Conservation (phyloP, 2,113 vertebrate species). For the Halichoeres trimaculatus region DNA sequence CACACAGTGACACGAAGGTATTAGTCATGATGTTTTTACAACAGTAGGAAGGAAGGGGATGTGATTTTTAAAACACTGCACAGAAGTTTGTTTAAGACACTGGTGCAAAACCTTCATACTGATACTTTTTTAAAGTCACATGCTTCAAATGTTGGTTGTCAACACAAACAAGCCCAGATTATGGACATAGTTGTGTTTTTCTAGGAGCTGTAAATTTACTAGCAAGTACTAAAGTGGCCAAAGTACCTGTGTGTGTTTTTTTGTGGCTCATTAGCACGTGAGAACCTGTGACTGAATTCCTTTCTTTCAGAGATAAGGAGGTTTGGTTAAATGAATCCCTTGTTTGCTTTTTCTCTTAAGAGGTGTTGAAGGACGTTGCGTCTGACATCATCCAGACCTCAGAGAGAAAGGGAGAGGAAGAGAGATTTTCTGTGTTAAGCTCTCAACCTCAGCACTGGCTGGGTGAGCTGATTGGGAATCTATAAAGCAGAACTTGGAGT, state of each 20-base stretch:
- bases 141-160: no score
- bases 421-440: neutral
- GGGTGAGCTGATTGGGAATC: neutral
- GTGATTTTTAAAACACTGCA: constrained; percentile 6
- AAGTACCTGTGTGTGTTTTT: constrained; percentile 11
- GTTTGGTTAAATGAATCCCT: constrained; percentile 23
- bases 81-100: neutral
- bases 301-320: constrained; percentile 20
- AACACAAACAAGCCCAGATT: no score
- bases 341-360: constrained; percentile 47
- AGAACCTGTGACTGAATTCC: constrained; percentile 40
- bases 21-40: neutral
- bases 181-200: constrained; percentile 13
- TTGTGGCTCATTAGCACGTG: constrained; percentile 33
- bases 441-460: neutral
- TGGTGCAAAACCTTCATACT: neutral
- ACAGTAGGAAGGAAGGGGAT: constrained; percentile 26
- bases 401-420: no score
- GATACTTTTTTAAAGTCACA: neutral
- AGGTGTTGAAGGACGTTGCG: constrained; percentile 39
- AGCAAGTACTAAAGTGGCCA: constrained; percentile 12
- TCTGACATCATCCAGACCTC: constrained; percentile 44
- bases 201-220: constrained; percentile 25
- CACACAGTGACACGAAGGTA: constrained; percentile 8
- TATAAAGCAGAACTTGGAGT: neutral